Conservation (phyloP, 2,797 vertebrate genomes). For the Hipposideros larvatus region DNA sequence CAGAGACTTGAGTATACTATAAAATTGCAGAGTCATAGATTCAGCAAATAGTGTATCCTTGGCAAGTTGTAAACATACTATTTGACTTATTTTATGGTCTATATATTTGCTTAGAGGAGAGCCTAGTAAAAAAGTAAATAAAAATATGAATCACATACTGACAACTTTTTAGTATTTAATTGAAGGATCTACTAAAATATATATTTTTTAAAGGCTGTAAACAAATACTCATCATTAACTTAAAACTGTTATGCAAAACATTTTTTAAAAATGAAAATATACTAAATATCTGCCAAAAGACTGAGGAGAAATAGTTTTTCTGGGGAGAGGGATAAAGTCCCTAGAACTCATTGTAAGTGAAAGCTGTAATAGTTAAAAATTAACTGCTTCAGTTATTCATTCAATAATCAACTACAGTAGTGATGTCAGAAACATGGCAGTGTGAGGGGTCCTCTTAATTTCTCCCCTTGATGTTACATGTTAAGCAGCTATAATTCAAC, state of each 20-base stretch:
- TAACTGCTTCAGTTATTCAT: background rate
- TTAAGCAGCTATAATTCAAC: too few relatives aligned
- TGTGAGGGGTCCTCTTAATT: too few relatives aligned
- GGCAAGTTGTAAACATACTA: background rate
- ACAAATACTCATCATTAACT: background rate
- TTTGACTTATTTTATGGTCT: constrained; percentile 7
- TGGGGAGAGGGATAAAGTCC: background rate
- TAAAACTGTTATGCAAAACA: background rate
- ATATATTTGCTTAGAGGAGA: background rate
- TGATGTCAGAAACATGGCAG: too few relatives aligned
- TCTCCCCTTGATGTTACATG: too few relatives aligned
- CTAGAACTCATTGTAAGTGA: background rate
- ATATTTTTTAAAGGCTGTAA: background rate
- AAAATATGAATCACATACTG: background rate
- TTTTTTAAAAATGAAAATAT: background rate
- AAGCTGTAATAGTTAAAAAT: background rate
- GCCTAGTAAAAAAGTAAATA: constrained; percentile 4
- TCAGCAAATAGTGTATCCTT: background rate
- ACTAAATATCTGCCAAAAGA: background rate
- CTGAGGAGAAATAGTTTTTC: background rate
- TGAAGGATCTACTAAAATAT: background rate
- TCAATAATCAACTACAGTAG: background rate
- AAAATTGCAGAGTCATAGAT: background rate
- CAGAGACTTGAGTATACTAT: background rate
- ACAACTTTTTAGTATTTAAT: background rate